These are phyloP conservation scores for Phyllopteryx taeniolatus DNA, from an alignment of 2,113 vertebrate species.

Conservation along the genomic window DNA sequence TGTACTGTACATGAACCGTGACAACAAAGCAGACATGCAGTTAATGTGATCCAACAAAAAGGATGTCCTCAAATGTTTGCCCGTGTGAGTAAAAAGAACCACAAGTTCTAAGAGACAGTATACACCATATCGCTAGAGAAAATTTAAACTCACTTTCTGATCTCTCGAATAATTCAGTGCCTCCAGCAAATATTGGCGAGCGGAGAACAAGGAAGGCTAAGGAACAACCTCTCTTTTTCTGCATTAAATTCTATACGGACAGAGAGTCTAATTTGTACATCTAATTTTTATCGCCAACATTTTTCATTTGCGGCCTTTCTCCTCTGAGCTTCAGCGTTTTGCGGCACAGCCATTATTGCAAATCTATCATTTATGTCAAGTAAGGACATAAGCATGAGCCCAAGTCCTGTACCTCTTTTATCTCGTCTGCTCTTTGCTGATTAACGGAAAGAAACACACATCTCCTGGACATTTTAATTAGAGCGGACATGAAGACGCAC, in stretches of 20 bases:
- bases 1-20: too few species aligned
- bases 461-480: slow-evolving; percentile 54
- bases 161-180: background rate
- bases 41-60: too few species aligned
- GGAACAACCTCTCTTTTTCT: background rate
- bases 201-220: background rate
- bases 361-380: slow-evolving; percentile 14
- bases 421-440: slow-evolving; percentile 30
- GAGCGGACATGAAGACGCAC: slow-evolving; percentile 30
- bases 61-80: too few species aligned
- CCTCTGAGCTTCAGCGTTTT: background rate
- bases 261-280: background rate
- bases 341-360: background rate
- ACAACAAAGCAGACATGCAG: too few species aligned
- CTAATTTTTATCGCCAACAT: background rate
- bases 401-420: slow-evolving; percentile 32
- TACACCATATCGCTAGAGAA: background rate
- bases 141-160: background rate
- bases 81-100: background rate
- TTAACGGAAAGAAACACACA: slow-evolving; percentile 33
- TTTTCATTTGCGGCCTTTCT: background rate
- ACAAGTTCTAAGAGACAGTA: background rate
- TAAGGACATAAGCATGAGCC: background rate
- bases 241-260: background rate
- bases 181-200: background rate